A percentile compares a stretch with the other conserved stretches of the same genome.
Conservation (phyloP, 2,888 invertebrate species). For the Polydrusus pterygomalis region DNA sequence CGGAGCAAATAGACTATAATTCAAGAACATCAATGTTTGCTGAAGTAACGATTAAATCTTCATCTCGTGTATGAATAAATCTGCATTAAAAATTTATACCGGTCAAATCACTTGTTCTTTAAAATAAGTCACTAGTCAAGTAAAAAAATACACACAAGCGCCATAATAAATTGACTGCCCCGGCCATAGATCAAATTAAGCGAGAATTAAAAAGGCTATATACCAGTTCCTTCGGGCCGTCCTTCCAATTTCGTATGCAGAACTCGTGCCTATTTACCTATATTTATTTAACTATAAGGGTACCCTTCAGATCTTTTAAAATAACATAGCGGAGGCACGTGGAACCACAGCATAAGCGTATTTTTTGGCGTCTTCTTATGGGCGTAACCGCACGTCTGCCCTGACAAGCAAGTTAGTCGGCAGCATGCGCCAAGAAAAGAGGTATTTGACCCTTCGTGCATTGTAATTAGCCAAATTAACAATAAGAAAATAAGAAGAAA, state of each 20-base stretch:
- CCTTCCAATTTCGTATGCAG: constrained; percentile 49
- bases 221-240: constrained; percentile 10
- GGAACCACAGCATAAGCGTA: constrained; percentile 46
- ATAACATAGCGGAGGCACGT: constrained; percentile 50
- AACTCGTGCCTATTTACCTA: constrained; percentile 43
- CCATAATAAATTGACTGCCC: constrained; percentile 12
- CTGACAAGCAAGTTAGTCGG: constrained; percentile 55
- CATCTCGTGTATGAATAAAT: too few relatives aligned
- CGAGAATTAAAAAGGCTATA: constrained; percentile 10
- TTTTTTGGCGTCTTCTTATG: constrained; percentile 49
- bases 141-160: too few relatives aligned
- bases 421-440: constrained; percentile 35
- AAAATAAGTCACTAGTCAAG: too few relatives aligned
- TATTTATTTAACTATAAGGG: constrained; percentile 44
- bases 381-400: constrained; percentile 50
- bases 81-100: too few relatives aligned
- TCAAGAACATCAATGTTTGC: too few relatives aligned
- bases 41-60: too few relatives aligned
- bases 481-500: constrained; percentile 51
- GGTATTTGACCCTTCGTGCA: constrained; percentile 54
- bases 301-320: constrained; percentile 37
- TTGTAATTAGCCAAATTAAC: constrained; percentile 58
- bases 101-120: too few relatives aligned
- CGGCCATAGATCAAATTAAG: constrained; percentile 11
- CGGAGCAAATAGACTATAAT: too few relatives aligned